A percentile compares a stretch with the other conserved stretches of the same genome.
Evolutionary conservation across 1,140 invertebrate genomes (phyloP).

Genomic region (Metopolophium dirhodum): DNA sequence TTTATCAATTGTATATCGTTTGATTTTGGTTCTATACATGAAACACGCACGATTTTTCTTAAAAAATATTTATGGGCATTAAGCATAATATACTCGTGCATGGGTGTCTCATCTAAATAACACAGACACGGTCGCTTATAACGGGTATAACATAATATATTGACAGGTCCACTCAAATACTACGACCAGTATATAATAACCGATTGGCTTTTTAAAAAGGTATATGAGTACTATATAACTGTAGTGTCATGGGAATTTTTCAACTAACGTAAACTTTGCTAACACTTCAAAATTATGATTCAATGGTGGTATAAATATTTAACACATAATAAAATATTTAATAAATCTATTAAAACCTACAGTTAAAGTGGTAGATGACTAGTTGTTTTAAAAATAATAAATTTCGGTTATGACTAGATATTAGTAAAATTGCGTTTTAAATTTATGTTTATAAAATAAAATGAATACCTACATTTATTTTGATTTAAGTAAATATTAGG

Average conservation of each 20-base stretch:
- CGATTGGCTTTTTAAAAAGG: not conserved
- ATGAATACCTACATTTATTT: not conserved
- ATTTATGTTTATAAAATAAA: not conserved
- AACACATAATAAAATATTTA: not conserved
- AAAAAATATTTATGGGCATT: not conserved
- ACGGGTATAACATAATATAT: conserved; percentile 2
- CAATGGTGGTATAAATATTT: not conserved
- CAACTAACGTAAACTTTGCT: conserved; percentile 17
- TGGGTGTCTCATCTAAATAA: not conserved
- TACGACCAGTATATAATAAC: not conserved
- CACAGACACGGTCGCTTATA: not conserved
- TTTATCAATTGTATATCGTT: not conserved
- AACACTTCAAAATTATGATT: conserved; percentile 8
- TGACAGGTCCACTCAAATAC: conserved; percentile 17
- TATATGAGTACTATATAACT: not conserved
- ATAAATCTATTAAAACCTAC: not conserved
- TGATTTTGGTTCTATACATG: not conserved
- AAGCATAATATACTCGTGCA: not conserved
- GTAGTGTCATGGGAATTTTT: conserved; percentile 30
- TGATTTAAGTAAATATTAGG: not conserved
- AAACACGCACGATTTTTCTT: not conserved
- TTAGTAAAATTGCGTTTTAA: not conserved
- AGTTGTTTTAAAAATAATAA: not conserved
- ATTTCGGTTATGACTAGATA: not conserved
- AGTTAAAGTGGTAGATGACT: conserved; percentile 1